A percentile compares a stretch with the other conserved stretches of the same genome.
phyloP scores from a whole-genome alignment of 2,888 invertebrate species.

The Parnassius orleans region DNA sequence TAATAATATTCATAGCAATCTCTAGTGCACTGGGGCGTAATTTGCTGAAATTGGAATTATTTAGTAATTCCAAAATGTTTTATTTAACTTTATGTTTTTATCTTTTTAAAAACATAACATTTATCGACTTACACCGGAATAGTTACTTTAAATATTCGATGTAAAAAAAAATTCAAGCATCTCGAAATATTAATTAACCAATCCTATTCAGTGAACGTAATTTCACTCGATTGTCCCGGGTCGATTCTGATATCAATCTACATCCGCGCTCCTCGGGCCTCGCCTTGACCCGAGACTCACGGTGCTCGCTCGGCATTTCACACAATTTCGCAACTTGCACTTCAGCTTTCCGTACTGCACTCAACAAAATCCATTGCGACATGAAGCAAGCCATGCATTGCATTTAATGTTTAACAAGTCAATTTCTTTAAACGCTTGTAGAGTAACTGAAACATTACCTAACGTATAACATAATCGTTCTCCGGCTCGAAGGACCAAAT shows the following conservation, averaged over 20 bases:
- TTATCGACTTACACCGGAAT: not conserved
- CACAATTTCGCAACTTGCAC: slow-evolving; percentile 37
- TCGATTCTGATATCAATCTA: slow-evolving; percentile 18
- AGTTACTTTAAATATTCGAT: not conserved
- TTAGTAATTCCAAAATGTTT: too few relatives aligned
- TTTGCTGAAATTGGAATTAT: too few relatives aligned
- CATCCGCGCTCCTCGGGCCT: slow-evolving; percentile 23
- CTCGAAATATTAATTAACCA: not conserved
- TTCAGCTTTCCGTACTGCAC: slow-evolving; percentile 34
- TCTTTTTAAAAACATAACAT: not conserved
- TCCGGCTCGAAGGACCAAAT: not conserved
- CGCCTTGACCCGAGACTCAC: slow-evolving; percentile 37
- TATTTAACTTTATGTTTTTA: too few relatives aligned
- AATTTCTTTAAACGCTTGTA: slow-evolving; percentile 23
- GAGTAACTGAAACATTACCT: slow-evolving; percentile 3
- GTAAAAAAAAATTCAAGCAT: slow-evolving; percentile 1
- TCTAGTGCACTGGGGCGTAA: too few relatives aligned
- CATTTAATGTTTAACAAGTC: slow-evolving; percentile 28
- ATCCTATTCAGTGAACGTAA: not conserved
- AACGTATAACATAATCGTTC: not conserved
- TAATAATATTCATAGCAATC: too few relatives aligned
- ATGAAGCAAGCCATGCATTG: slow-evolving; percentile 24
- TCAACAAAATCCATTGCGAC: slow-evolving; percentile 33
- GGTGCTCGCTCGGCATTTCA: slow-evolving; percentile 21
- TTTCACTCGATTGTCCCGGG: slow-evolving; percentile 4